Base-by-base conservation (phyloP, 2,113 vertebrate genomes). In the Semicossyphus pulcher region DNA sequence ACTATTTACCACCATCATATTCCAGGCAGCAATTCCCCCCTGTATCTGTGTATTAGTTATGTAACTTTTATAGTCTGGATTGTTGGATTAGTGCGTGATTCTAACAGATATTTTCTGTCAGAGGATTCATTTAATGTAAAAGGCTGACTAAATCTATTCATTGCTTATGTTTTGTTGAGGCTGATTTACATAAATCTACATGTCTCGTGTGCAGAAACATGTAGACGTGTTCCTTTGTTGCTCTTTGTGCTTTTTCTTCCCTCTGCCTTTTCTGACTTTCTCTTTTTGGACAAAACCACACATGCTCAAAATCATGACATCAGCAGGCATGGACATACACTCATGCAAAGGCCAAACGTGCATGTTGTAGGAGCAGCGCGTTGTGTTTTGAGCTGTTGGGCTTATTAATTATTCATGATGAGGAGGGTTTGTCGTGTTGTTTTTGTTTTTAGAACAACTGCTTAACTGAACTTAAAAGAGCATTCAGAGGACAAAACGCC, bases 381-480 rank as follows among this genome's bases (percentile, higher is more conserved):
- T 23, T 80, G 34, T 73, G 44, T 80, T 87, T 76, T 74, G 49
- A 54, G 54, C 45, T 54, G 21, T 57, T 51, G 31, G 28, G 7
- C 25, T 34, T 11, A 58, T 87, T 49, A 36, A 83, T 57, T 53
- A 77, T 81, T 70, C 7, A 81, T 72, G 32, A 75, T 44, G 26
- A 74, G 8, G 45, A 63, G 60, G 48, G 44, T 78, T 84, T 39
- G 53, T 76, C 76, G 60, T 66, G 74, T 74, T 59, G 75, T 72
- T 72, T 80, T 79, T 84, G 60, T 88, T 73, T 80, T 45, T 28
- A 70, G 58, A 48, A 18, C 49, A 41, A 37, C 34, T 32, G 60
- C 37, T 31, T 29, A 51, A 66, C 32, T 47, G 18, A 20, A 76
- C 34, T 31, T 48, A 23, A 60, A 83, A 81, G 59, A 49, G 51